Percentiles rank a stretch among this genome's conserved stretches.
phyloP scores from a whole-genome alignment of 1,140 invertebrate genomes.

The Drosophila baimaii region DNA sequence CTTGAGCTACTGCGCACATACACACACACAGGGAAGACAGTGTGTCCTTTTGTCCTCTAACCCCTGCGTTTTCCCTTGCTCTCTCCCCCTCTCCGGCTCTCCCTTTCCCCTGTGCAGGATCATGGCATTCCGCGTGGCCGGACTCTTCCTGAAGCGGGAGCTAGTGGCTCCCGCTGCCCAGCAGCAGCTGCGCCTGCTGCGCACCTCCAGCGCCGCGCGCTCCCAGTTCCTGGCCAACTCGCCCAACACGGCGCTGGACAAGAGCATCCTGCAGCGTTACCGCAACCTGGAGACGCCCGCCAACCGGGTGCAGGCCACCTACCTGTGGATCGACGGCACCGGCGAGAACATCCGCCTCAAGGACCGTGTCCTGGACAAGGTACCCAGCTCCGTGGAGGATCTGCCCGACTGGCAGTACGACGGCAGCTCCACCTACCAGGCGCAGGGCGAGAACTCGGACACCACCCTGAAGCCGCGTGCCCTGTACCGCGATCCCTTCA shows the following conservation, averaged over 20 bases:
- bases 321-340: constrained; percentile 98
- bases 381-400: constrained; percentile 89
- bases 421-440: constrained; percentile 92
- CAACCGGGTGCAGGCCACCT: constrained; percentile 91
- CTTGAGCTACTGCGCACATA: constrained; percentile 27
- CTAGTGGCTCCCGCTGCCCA: constrained; percentile 51
- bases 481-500: constrained; percentile 95
- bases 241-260: constrained; percentile 90
- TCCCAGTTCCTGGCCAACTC: constrained; percentile 86
- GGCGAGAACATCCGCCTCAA: constrained; percentile 94
- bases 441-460: constrained; percentile 92
- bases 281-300: constrained; percentile 89
- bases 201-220: constrained; percentile 27
- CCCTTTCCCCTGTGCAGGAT: constrained; percentile 18
- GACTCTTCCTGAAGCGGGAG: constrained; percentile 79
- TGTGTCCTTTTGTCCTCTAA: constrained; percentile 60
- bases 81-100: not conserved
- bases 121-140: constrained; percentile 82
- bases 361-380: constrained; percentile 91
- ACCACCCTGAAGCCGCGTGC: constrained; percentile 93
- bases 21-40: constrained; percentile 34
- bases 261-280: constrained; percentile 89
- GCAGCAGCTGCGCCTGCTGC: constrained; percentile 66
- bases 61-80: not conserved
- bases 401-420: constrained; percentile 97